Evolutionary conservation across 2,888 invertebrate species (phyloP).

Genomic region (Melipona beecheii): DNA sequence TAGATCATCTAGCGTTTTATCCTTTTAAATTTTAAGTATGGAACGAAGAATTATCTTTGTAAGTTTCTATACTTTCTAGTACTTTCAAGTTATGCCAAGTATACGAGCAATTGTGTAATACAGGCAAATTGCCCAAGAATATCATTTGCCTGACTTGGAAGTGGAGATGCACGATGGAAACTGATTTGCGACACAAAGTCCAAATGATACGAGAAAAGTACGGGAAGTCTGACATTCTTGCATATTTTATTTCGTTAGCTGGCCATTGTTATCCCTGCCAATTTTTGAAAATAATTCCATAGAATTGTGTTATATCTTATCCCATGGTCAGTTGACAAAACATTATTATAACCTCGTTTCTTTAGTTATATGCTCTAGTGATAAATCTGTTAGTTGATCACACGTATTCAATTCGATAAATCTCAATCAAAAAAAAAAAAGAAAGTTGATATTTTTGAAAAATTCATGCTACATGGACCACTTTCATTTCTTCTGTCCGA

Average conservation of each 20-base stretch:
- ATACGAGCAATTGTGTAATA: constrained; percentile 3
- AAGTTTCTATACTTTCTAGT: neutral
- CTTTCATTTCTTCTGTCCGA: neutral
- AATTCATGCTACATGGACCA: neutral
- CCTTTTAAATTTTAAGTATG: too few species aligned
- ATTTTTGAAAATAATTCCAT: neutral
- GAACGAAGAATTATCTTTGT: neutral
- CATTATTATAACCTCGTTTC: constrained; percentile 15
- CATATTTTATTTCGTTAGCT: neutral
- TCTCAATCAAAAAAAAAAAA: neutral
- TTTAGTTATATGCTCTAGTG: constrained; percentile 5
- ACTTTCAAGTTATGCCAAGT: neutral
- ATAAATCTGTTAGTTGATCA: too few species aligned
- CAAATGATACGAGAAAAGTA: constrained; percentile 38
- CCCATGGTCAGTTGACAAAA: too few species aligned
- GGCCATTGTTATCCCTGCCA: neutral
- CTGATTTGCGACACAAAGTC: constrained; percentile 23
- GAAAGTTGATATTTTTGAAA: neutral
- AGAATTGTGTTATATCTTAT: too few species aligned
- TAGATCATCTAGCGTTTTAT: neutral
- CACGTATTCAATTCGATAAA: neutral
- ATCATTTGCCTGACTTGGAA: constrained; percentile 18
- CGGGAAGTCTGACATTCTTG: constrained; percentile 44
- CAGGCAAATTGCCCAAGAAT: constrained; percentile 24
- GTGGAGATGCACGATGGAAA: constrained; percentile 22